A percentile compares a stretch with the other conserved stretches of the same genome.
phyloP scores from a whole-genome alignment of 2,888 invertebrate genomes.

The Diaperis boleti region DNA sequence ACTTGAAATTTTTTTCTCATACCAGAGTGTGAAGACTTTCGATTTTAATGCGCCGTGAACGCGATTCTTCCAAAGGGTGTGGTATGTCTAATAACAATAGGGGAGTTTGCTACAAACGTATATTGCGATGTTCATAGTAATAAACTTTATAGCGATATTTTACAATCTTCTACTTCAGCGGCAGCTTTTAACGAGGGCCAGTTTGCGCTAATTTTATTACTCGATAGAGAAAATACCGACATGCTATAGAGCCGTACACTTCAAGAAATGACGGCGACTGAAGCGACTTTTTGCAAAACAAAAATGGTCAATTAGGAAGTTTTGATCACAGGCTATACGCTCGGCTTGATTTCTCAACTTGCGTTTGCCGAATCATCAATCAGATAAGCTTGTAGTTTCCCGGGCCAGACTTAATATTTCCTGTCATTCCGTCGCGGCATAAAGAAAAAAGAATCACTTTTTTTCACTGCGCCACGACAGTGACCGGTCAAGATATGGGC shows the following conservation, averaged over 20 bases:
- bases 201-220: conserved; percentile 21
- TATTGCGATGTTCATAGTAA: conserved; percentile 20
- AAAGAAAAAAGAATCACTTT: background rate
- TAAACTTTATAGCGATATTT: conserved; percentile 23
- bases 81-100: conserved; percentile 16
- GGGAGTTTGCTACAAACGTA: conserved; percentile 9
- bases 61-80: conserved; percentile 7
- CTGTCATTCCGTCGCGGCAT: conserved; percentile 4
- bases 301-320: background rate
- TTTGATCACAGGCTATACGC: conserved; percentile 2
- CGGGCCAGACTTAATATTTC: conserved; percentile 6
- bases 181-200: conserved; percentile 14
- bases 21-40: background rate
- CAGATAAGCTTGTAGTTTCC: conserved; percentile 9
- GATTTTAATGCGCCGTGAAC: too few species aligned
- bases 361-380: conserved; percentile 17
- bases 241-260: too few species aligned
- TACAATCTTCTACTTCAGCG: conserved; percentile 6
- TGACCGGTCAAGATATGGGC: conserved; percentile 21
- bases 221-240: too few species aligned
- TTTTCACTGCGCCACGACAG: conserved; percentile 1
- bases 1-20: background rate
- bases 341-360: background rate
- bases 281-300: too few species aligned
- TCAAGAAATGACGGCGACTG: too few species aligned